Evolutionary conservation across 2,113 vertebrate species (phyloP).

Genomic region (Aramus guarauna): DNA sequence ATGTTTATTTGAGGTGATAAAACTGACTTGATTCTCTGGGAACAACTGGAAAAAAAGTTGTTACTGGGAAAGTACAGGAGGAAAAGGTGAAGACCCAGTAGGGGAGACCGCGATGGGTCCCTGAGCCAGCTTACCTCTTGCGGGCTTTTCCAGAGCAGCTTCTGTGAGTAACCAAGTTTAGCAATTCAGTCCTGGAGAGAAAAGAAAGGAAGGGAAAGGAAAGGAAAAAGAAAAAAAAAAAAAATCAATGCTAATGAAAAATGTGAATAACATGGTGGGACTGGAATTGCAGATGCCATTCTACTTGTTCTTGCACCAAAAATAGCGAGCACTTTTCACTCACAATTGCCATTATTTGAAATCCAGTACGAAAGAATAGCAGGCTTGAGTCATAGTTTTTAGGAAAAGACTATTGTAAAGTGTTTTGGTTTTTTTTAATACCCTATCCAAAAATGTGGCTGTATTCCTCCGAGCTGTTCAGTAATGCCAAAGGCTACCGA

Average conservation of each 20-base stretch:
- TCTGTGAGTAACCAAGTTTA: neutral
- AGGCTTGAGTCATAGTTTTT: neutral
- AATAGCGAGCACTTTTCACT: neutral
- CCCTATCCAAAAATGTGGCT: neutral
- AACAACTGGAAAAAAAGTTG: neutral
- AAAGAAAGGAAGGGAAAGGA: accelerated
- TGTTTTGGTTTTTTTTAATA: neutral
- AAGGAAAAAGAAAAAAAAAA: accelerated
- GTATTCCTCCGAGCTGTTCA: neutral
- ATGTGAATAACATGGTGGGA: neutral
- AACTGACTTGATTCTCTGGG: neutral
- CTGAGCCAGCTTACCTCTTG: neutral
- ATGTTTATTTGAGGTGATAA: neutral
- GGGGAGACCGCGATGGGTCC: too few relatives aligned
- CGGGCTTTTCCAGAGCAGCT: neutral
- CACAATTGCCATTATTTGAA: neutral
- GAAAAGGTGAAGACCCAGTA: neutral
- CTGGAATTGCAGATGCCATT: neutral
- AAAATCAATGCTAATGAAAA: neutral
- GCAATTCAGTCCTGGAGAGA: neutral
- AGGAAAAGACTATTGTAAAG: neutral
- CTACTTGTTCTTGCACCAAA: neutral
- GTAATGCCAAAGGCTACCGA: too few relatives aligned
- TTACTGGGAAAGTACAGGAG: neutral
- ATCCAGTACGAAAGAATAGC: neutral